phyloP scores from a whole-genome alignment of 2,113 vertebrate genomes.

The Sylvicapra grimmia region DNA sequence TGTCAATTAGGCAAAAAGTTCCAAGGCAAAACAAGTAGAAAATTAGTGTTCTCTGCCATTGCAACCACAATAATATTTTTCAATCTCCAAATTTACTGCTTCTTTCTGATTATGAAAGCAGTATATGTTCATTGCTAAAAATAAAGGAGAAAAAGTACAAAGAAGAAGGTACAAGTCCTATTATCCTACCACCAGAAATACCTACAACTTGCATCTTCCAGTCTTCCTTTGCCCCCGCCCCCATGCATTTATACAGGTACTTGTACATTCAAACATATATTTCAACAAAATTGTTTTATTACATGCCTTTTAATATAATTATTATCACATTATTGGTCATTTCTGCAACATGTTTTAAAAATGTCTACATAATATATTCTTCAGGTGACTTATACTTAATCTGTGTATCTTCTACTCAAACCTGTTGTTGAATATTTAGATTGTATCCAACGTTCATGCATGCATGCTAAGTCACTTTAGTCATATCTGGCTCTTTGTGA shows the following conservation, averaged over 20 bases:
- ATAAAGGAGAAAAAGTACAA: neutral
- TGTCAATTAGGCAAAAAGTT: neutral
- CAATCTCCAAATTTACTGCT: neutral
- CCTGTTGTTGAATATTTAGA: neutral
- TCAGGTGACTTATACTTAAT: neutral
- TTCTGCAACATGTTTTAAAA: neutral
- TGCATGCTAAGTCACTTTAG: neutral
- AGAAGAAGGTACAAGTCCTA: neutral
- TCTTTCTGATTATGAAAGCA: neutral
- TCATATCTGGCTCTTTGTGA: neutral
- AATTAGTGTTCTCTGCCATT: neutral
- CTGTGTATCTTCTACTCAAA: neutral
- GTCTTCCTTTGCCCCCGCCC: neutral
- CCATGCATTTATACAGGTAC: neutral
- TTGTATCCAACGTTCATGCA: neutral
- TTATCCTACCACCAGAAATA: neutral
- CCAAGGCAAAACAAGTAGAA: neutral
- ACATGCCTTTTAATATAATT: slow-evolving; percentile 4
- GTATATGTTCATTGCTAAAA: neutral
- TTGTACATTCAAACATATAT: neutral
- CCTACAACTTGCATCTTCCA: neutral
- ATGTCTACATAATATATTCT: neutral
- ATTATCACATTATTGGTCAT: neutral
- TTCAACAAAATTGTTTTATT: neutral
- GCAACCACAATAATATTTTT: neutral